Base-by-base conservation (phyloP, 2,113 vertebrate species). In the Phalacrocorax brasilianus region DNA sequence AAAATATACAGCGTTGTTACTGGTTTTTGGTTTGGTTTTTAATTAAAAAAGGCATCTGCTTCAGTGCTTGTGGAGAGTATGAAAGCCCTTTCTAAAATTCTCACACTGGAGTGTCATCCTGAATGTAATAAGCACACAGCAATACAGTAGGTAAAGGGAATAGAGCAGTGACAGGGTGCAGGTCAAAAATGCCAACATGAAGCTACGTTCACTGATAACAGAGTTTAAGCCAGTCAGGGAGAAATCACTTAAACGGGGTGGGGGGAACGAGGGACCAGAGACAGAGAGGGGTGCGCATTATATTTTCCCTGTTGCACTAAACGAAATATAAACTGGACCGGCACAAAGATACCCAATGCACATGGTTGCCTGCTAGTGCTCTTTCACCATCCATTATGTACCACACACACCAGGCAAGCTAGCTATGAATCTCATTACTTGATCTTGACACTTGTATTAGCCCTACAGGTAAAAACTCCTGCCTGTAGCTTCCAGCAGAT, bases 401-500 rank as follows among this genome's bases (percentile, higher is more conserved):
- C 55, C n/a, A 49, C 20, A 15, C 9, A 9, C 3, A 38, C 40
- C 73, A 91, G 52, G 33, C 44, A 81, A 93, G 45, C 68, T 49
- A 82, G 61, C 76, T 84, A 35, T 11, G 32, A 49, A 90, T 68
- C 47, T 56, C 47, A n/a, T 40, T 67, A n/a, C 75, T 94, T 88
- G n/a, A 90, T 93, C 91, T 62, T 58, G 28, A 71, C 40, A 66
- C 16, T 78, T 70, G 9, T 20, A 62, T 75, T 80, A 91, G 73
- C 73, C 88, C 88, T 93, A 62, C 52, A 63, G 85, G 84, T 81
- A 58, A 91, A 89, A 95, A 78, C 38, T 87, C 61, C 58, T 82
- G 84, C 61, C 79, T 81, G 65, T 45, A 95, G 61, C 85, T 94
- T 81, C 72, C 61, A 92, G 73, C 26, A 88, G 75, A 78, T 62